Evolutionary conservation across 1,140 invertebrate genomes (phyloP).

Genomic region (Euwallacea fornicatus): DNA sequence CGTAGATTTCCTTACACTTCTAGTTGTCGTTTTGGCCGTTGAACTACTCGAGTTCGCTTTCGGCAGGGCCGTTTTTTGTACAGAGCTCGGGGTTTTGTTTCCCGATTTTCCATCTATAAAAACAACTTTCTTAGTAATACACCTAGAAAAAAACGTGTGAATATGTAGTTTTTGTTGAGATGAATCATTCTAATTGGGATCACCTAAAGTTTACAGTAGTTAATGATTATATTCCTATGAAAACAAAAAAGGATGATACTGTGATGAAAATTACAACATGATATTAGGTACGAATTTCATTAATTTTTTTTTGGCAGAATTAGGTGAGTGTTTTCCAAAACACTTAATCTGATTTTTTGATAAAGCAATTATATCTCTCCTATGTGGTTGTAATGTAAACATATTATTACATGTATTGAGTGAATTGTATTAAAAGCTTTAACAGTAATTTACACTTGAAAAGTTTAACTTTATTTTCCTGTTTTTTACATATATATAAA

Average conservation of each 20-base stretch:
- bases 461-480: too few species aligned
- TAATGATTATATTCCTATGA: background rate
- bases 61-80: conserved; percentile 11
- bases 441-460: too few species aligned
- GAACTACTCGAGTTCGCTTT: conserved; percentile 3
- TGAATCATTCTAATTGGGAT: conserved; percentile 18
- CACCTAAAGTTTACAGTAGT: background rate
- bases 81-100: conserved; percentile 7
- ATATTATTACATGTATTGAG: too few species aligned
- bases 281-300: too few species aligned
- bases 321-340: too few species aligned
- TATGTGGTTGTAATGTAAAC: too few species aligned
- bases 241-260: background rate
- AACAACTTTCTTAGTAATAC: conserved; percentile 35
- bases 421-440: too few species aligned
- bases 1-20: conserved; percentile 19
- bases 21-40: conserved; percentile 4
- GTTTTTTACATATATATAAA: too few species aligned
- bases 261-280: background rate
- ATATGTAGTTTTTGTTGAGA: background rate
- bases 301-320: too few species aligned
- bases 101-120: conserved; percentile 32
- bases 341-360: too few species aligned
- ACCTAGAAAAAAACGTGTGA: conserved; percentile 24
- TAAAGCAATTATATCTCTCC: too few species aligned